Base-by-base conservation (phyloP, 2,888 invertebrate species). In the Coleophora flavipennella region DNA sequence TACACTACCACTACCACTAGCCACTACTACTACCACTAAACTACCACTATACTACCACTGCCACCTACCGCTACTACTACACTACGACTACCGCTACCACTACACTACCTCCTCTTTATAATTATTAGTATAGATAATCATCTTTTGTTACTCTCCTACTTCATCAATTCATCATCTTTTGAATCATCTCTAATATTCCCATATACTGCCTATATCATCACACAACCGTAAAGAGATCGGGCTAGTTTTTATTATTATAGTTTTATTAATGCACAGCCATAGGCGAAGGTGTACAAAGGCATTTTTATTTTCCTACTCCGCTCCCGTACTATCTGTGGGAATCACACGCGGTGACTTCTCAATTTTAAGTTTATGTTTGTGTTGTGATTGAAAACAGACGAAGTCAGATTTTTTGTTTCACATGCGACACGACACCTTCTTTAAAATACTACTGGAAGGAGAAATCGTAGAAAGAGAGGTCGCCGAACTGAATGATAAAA, bases 301-400 rank as follows among this genome's bases (percentile, higher is more conserved):
- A 74, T 77, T 78, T 77, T 73, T 74, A 73, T 77, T 65, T 67
- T 61, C 51, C 61, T 55, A 45, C 54, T 54, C 51, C 50, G 73
- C 77, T 76, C 69, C 73, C 62, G 73, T 55, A 58, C 58, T 57
- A 50, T 43, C 46, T 59, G 78, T 81, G 81, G 77, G 81, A 81
- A 80, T 63, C 46, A 41, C 37, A 41, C 44, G 53, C 50, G 62
- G 72, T 80, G 79, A 80, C 78, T 77, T 55, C 58, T 59, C 67
- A 64, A 55, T 65, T 69, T 63, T 59, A 49, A 65, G 57, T 55
- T 56, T 57, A 36, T 42, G 31, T 20, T 20, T 20, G 20, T 20
- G 20, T 39, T 40, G 37, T 42, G 42, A 36, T 13, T 38, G n/a
- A 35, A 35, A 31, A 31, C 33, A 35, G 26, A 10, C 25, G 31